These are phyloP conservation scores for Sanderia malayensis DNA, from an alignment of 30 jellyfish, hydroid and myxozoan genomes.

Conservation along the genomic window DNA sequence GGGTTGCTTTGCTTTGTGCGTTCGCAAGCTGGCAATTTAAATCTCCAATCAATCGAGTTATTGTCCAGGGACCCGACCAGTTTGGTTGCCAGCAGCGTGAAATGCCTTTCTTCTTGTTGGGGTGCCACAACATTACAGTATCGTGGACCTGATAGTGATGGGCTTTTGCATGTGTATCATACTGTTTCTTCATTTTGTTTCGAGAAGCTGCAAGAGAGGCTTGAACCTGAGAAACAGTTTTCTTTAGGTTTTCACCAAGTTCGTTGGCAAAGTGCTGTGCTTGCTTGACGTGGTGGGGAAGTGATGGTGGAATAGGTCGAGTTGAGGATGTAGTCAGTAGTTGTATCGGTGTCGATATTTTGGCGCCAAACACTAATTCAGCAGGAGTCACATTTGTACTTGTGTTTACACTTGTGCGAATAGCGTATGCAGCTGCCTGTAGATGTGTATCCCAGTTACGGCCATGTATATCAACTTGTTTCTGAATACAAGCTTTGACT, in stretches of 20 bases:
- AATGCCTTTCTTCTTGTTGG: constrained; percentile 19
- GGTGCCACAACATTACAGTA: constrained; percentile 24
- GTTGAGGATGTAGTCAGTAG: constrained; percentile 3
- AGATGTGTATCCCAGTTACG: constrained; percentile 28
- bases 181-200: constrained; percentile 13
- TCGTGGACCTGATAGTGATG: constrained; percentile 15
- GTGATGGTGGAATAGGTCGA: background rate
- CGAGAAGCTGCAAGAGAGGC: constrained; percentile 30
- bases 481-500: constrained; percentile 39
- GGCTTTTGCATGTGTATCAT: background rate
- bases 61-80: background rate
- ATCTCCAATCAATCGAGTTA: constrained; percentile 29
- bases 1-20: constrained; percentile 19
- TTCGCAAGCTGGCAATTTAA: constrained; percentile 11
- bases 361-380: constrained; percentile 25
- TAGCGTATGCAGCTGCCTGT: constrained; percentile 8
- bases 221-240: constrained; percentile 11
- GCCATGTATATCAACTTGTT: constrained; percentile 26
- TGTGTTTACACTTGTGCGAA: background rate
- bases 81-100: constrained; percentile 40
- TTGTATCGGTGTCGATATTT: background rate
- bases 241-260: constrained; percentile 13
- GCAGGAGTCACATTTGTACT: constrained; percentile 9
- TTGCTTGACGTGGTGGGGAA: constrained; percentile 4
- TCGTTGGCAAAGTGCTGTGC: background rate